A percentile compares a stretch with the other conserved stretches of the same genome.
Evolutionary conservation across 2,797 vertebrate genomes (phyloP).

Genomic region (Chelidonichthys spinosus): DNA sequence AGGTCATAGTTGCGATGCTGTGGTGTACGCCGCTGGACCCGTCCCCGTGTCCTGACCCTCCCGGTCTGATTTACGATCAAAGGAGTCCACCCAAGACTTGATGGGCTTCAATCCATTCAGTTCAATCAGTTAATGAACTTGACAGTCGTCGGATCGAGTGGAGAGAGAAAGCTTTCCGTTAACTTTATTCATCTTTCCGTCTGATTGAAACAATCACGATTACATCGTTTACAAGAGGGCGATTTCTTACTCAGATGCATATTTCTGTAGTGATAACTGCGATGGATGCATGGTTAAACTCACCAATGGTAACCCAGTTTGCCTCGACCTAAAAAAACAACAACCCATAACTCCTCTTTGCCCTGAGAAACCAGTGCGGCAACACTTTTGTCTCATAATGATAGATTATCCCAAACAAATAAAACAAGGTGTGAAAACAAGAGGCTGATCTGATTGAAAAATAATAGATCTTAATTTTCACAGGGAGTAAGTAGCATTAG

Average conservation of each 20-base stretch:
- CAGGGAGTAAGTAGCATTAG: constrained; percentile 91
- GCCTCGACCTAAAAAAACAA: constrained; percentile 32
- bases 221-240: constrained; percentile 10
- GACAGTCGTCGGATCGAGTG: constrained; percentile 68
- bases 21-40: constrained; percentile 59
- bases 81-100: constrained; percentile 74
- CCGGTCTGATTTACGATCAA: constrained; percentile 67
- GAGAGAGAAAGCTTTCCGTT: constrained; percentile 39
- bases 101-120: constrained; percentile 67
- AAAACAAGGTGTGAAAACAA: constrained; percentile 87
- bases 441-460: constrained; percentile 78
- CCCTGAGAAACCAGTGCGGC: constrained; percentile 86
- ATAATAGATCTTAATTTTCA: constrained; percentile 93
- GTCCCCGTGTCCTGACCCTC: constrained; percentile 64
- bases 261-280: constrained; percentile 30
- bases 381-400: constrained; percentile 85
- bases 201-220: constrained; percentile 35
- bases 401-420: constrained; percentile 86
- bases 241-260: constrained; percentile 18
- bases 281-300: constrained; percentile 46
- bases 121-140: constrained; percentile 84
- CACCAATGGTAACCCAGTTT: constrained; percentile 54
- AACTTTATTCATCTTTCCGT: constrained; percentile 37
- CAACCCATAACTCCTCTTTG: constrained; percentile 69
- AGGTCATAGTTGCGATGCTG: constrained; percentile 72